These are phyloP conservation scores for Malaclemys terrapin DNA, from an alignment of 2,113 vertebrate genomes.

Conservation along the genomic window DNA sequence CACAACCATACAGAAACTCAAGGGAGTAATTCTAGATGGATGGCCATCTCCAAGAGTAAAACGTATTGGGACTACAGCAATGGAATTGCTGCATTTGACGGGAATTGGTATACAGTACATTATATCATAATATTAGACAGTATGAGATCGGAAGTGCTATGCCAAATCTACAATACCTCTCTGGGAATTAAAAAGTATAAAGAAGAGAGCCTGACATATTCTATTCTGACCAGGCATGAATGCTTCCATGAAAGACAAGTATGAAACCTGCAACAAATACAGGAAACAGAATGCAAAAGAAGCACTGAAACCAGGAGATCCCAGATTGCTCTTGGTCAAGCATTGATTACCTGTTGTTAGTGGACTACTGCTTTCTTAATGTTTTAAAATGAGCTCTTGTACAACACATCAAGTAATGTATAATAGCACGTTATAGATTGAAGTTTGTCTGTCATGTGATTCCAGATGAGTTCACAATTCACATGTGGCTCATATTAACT, in stretches of 20 bases:
- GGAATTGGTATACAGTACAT: neutral
- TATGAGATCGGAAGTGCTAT: neutral
- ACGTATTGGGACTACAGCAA: neutral
- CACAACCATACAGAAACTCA: neutral
- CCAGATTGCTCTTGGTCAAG: neutral
- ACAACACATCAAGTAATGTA: neutral
- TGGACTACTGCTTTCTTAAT: neutral
- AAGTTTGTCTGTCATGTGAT: neutral
- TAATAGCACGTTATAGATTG: neutral
- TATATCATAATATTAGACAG: neutral
- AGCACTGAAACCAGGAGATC: neutral
- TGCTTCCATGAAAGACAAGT: neutral
- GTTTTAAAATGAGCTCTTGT: neutral
- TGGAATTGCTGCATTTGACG: neutral
- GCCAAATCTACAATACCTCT: neutral
- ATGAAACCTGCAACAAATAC: neutral
- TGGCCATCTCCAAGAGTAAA: neutral
- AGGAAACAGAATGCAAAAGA: neutral
- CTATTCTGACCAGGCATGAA: neutral
- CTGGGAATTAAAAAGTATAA: neutral
- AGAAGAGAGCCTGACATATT: neutral
- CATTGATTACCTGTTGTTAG: neutral
- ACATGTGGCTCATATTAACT: neutral
- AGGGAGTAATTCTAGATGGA: neutral
- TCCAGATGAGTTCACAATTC: neutral